Conservation (phyloP, 2,113 vertebrate genomes). For the Sprattus sprattus region DNA sequence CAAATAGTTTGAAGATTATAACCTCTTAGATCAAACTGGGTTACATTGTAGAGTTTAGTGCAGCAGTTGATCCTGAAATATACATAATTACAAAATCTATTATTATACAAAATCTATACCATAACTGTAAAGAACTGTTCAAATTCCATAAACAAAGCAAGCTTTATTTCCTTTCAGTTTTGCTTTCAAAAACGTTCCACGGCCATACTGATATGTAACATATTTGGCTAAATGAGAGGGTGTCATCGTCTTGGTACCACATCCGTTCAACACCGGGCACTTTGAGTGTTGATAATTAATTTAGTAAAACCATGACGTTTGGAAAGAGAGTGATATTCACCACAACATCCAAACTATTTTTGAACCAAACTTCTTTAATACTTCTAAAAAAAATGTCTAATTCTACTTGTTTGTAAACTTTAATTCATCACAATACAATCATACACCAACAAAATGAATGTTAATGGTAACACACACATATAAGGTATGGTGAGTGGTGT, state of each 20-base stretch:
- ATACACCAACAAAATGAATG: constrained; percentile 6
- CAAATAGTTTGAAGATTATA: not conserved
- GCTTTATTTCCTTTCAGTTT: not conserved
- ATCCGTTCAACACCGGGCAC: not conserved
- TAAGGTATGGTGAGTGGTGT: not conserved
- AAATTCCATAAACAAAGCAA: constrained; percentile 12
- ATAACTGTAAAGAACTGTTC: not conserved
- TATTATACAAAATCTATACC: not conserved
- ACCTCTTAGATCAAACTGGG: not conserved
- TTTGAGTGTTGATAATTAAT: not conserved
- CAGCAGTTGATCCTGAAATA: not conserved
- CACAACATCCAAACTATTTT: not conserved
- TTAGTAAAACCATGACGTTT: not conserved
- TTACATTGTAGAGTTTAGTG: not conserved
- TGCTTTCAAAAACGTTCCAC: not conserved
- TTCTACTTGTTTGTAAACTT: constrained; percentile 20
- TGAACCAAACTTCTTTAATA: not conserved
- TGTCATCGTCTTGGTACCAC: not conserved
- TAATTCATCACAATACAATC: constrained; percentile 18
- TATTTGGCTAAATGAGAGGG: not conserved
- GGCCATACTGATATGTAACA: not conserved
- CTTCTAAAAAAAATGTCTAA: not conserved
- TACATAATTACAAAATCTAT: not conserved
- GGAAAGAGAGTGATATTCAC: constrained; percentile 2
- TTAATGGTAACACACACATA: constrained; percentile 1